These are phyloP conservation scores for Hystrix cristata DNA, from an alignment of 2,113 vertebrate species.

Conservation along the genomic window DNA sequence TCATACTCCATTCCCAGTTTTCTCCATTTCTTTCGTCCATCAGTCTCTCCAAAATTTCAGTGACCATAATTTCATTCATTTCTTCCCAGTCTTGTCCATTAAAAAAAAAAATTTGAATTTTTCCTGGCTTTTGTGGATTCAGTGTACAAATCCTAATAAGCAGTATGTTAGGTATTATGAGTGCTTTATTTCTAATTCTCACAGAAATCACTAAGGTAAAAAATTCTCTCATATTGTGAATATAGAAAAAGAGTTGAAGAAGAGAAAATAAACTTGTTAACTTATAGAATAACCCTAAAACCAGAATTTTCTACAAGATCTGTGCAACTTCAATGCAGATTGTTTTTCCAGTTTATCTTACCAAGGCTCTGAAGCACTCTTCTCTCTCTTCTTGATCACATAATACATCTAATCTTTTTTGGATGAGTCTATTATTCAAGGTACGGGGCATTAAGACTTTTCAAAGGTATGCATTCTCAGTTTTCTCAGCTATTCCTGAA, in stretches of 20 bases:
- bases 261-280: background rate
- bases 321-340: background rate
- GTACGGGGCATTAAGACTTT: background rate
- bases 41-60: background rate
- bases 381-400: background rate
- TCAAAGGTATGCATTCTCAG: background rate
- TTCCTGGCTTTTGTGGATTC: background rate
- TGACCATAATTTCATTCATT: background rate
- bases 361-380: background rate
- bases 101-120: background rate
- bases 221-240: background rate
- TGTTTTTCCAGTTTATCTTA: conserved; percentile 12
- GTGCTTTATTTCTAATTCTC: background rate
- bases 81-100: background rate
- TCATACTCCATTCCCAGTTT: background rate
- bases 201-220: background rate
- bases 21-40: background rate
- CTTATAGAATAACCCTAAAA: background rate
- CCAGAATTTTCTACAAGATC: background rate
- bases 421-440: background rate
- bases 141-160: background rate
- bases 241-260: background rate
- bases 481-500: background rate
- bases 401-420: background rate
- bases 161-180: background rate